Evolutionary conservation across 2,797 vertebrate genomes (phyloP).

Genomic region (Paratrypauchen microcephalus): DNA sequence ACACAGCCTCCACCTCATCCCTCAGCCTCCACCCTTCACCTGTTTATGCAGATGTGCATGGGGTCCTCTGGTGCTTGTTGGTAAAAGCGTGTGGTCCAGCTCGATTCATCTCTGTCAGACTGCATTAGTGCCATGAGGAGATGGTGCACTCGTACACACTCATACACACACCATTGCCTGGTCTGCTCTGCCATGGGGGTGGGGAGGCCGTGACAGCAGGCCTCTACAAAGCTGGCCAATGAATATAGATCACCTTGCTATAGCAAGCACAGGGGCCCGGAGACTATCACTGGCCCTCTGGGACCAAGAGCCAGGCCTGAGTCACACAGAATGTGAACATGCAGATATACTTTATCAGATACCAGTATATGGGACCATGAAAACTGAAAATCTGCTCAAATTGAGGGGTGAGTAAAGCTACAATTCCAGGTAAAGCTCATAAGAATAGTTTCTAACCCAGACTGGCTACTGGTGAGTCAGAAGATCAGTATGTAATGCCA

Average conservation of each 20-base stretch:
- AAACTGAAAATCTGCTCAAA: not conserved
- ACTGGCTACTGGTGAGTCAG: too few species aligned
- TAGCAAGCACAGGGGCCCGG: slow-evolving; percentile 57
- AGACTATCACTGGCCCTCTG: slow-evolving; percentile 57
- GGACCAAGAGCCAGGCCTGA: slow-evolving; percentile 55
- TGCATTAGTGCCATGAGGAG: slow-evolving; percentile 69
- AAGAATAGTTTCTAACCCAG: not conserved
- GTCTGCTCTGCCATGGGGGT: slow-evolving; percentile 55
- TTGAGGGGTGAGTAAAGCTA: not conserved
- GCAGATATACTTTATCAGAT: slow-evolving; percentile 36
- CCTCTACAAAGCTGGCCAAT: slow-evolving; percentile 68
- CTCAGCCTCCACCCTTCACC: slow-evolving; percentile 7
- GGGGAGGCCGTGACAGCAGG: slow-evolving; percentile 72
- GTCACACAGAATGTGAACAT: slow-evolving; percentile 45
- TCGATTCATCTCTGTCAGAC: slow-evolving; percentile 79
- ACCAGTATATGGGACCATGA: not conserved
- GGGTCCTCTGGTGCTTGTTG: slow-evolving; percentile 48
- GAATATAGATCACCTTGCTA: slow-evolving; percentile 77
- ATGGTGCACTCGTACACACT: slow-evolving; percentile 27
- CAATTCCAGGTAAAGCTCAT: not conserved
- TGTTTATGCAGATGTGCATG: slow-evolving; percentile 65
- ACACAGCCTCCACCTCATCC: not conserved
- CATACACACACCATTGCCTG: slow-evolving; percentile 39
- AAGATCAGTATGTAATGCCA: too few species aligned
- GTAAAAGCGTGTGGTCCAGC: slow-evolving; percentile 64